A percentile compares a stretch with the other conserved stretches of the same genome.
These are phyloP conservation scores for Rallus crepitans DNA, from an alignment of 2,797 vertebrate genomes.

Conservation along the genomic window DNA sequence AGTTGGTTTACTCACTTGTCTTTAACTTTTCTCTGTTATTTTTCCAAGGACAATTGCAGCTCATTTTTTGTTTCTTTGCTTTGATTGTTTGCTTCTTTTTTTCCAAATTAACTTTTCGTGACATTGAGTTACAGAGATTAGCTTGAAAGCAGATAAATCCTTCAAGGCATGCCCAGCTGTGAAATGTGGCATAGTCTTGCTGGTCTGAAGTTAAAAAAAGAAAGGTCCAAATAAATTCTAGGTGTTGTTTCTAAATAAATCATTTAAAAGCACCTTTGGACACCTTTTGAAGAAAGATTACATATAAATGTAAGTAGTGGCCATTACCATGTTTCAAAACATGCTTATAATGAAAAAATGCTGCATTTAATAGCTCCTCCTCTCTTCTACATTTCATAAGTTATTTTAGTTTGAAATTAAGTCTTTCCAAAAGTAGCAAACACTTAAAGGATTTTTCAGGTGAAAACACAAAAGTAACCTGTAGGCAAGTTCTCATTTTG, in stretches of 20 bases:
- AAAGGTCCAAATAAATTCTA: background rate
- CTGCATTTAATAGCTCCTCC: background rate
- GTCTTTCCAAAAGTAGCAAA: background rate
- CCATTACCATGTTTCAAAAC: background rate
- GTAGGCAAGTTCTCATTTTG: background rate
- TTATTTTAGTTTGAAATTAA: background rate
- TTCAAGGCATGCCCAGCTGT: background rate
- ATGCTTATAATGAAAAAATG: background rate
- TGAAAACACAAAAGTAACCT: background rate
- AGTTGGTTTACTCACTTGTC: background rate
- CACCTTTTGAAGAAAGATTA: background rate
- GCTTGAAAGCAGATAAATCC: background rate
- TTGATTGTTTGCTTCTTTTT: background rate
- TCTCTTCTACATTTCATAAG: background rate
- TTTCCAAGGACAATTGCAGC: background rate
- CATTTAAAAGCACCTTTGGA: background rate
- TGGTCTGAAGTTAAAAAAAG: background rate
- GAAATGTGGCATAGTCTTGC: background rate
- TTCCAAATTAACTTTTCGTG: background rate
- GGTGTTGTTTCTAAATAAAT: background rate
- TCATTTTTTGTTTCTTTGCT: background rate
- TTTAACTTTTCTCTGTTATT: constrained; percentile 13
- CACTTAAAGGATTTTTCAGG: background rate
- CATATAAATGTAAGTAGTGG: background rate
- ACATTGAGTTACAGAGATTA: background rate